Base-by-base conservation (phyloP, 2,113 vertebrate species). In the Oryzias celebensis region DNA sequence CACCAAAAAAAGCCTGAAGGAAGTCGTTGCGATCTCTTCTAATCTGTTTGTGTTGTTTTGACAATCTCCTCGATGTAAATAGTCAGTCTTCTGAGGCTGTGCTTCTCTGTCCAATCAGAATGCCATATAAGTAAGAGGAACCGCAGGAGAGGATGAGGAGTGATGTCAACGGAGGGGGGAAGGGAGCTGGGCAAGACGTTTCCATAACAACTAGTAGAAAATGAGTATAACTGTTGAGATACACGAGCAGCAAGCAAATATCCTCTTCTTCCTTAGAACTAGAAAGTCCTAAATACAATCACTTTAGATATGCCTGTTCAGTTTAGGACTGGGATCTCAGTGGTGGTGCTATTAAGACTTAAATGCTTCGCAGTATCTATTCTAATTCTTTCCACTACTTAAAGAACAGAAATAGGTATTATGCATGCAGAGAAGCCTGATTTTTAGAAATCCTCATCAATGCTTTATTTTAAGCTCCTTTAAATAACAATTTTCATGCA, bases 171-270 rank as follows among this genome's bases (percentile, higher is more conserved):
- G 69, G 65, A 76, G 56, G 48, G 70, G 77, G 62, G 80, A 12
- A 66, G 60, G 68, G 52, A 79, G 76, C 49, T 47, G 75, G 77
- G 70, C 82, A 87, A 80, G 62, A 77, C 24, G 86, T 90, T 88
- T 84, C 89, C 84, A 90, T 90, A 73, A 87, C 77, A 90, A 90
- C 89, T 81, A 75, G 73, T 83, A 73, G 81, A 73, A 36, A 81
- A 75, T 77, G 73, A 89, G 82, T 86, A 66, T 85, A 87, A 86
- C 84, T 83, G 67, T 80, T 78, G 79, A 87, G 81, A 85, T 72
- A 66, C 86, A 83, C 84, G 85, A 89, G 72, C 71, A 58, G 87
- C 86, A 89, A 85, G 70, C 83, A 86, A 85, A 89, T 81, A 62
- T 70, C 66, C 44, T 51, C 74, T 72, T 68, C 68, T 78, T 81